A percentile compares a stretch with the other conserved stretches of the same genome.
Conservation (phyloP, 2,113 vertebrate genomes). For the Arenaria interpres region DNA sequence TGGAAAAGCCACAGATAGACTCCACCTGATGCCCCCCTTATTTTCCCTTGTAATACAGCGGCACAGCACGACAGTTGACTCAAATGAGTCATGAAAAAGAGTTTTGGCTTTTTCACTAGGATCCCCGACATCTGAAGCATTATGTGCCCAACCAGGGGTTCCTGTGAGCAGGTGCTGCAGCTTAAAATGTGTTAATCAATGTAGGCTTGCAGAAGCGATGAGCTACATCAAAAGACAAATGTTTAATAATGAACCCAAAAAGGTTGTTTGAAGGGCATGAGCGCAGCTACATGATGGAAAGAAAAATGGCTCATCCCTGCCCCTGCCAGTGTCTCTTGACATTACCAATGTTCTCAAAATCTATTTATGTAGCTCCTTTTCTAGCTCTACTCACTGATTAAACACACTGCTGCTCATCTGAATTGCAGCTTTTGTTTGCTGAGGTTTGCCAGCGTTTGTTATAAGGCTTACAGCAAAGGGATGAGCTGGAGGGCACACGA, state of each 20-base stretch:
- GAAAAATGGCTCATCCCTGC: not conserved
- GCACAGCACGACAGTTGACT: not conserved
- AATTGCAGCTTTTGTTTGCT: not conserved
- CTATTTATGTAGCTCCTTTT: not conserved
- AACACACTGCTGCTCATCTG: not conserved
- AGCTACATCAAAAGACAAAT: not conserved
- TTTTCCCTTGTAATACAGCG: not conserved
- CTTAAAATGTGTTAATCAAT: not conserved
- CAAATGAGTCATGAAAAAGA: not conserved
- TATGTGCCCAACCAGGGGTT: not conserved
- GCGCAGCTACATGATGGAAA: not conserved
- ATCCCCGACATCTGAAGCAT: not conserved
- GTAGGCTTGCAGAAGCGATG: not conserved
- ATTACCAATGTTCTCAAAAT: not conserved
- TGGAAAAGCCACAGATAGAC: not conserved
- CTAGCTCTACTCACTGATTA: not conserved
- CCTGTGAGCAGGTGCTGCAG: not conserved
- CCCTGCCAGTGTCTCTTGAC: not conserved
- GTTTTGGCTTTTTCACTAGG: rapidly evolving
- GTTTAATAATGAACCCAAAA: not conserved
- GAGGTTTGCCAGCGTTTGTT: not conserved
- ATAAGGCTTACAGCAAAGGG: not conserved
- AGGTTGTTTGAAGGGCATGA: not conserved
- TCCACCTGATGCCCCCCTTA: not conserved
- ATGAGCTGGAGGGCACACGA: rapidly evolving